phyloP scores from a whole-genome alignment of 2,113 vertebrate genomes.

The Nannospalax galili region DNA sequence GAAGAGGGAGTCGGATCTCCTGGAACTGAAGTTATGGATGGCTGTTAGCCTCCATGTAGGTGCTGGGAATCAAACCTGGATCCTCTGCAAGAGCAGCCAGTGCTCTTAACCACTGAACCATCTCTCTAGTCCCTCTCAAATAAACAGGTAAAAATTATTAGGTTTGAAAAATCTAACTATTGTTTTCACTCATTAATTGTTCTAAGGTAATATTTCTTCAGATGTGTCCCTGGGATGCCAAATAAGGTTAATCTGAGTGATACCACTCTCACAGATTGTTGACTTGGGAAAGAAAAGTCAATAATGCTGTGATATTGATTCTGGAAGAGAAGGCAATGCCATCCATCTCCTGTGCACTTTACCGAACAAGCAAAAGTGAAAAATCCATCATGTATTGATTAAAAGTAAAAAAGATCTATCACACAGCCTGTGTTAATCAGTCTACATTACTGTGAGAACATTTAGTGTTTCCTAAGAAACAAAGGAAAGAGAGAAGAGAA shows the following conservation, averaged over 20 bases:
- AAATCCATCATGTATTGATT: background rate
- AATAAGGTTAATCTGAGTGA: background rate
- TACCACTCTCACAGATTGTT: background rate
- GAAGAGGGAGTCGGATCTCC: too few relatives aligned
- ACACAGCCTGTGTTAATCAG: background rate
- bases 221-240: background rate
- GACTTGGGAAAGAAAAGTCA: conserved; percentile 18
- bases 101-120: too few relatives aligned
- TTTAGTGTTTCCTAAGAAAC: background rate
- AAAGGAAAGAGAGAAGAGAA: background rate
- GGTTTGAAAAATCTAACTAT: background rate
- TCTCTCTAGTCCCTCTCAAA: background rate
- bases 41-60: too few relatives aligned
- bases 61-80: too few relatives aligned
- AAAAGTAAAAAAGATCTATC: background rate
- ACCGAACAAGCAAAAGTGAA: conserved; percentile 35
- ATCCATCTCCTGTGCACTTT: background rate
- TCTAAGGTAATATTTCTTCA: background rate
- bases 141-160: background rate
- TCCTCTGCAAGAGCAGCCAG: too few relatives aligned
- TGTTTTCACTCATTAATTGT: conserved; percentile 28
- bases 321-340: background rate
- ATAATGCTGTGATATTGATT: background rate
- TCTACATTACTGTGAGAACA: background rate
- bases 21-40: too few relatives aligned